Conservation (phyloP, 1,140 invertebrate genomes). For the Papilio polyxenes region DNA sequence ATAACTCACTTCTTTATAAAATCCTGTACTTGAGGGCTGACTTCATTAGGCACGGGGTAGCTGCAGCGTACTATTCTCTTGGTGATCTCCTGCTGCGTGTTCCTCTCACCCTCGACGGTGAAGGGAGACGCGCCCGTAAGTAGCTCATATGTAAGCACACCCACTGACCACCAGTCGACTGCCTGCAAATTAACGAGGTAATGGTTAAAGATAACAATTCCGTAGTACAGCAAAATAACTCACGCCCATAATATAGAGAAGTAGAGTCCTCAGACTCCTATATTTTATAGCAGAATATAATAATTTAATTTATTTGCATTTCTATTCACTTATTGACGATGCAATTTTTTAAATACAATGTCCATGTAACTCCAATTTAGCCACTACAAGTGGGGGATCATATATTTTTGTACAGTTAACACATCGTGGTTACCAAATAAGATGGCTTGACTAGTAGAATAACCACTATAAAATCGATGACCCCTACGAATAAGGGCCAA, state of each 20-base stretch:
- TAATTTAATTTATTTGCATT: too few species aligned
- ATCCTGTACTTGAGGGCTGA: slow-evolving; percentile 83
- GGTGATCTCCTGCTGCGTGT: slow-evolving; percentile 96
- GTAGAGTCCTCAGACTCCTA: too few species aligned
- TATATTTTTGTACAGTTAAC: too few species aligned
- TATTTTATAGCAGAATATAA: too few species aligned
- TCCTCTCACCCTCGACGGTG: slow-evolving; percentile 95
- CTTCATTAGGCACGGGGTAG: slow-evolving; percentile 90
- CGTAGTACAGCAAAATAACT: too few species aligned
- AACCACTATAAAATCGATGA: too few species aligned
- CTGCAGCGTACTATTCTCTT: slow-evolving; percentile 92
- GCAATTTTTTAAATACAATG: neutral
- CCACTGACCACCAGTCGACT: slow-evolving; percentile 99
- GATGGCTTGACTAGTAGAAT: too few species aligned
- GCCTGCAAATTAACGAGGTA: slow-evolving; percentile 83
- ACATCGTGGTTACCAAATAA: too few species aligned
- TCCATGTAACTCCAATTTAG: neutral
- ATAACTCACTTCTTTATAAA: slow-evolving; percentile 81
- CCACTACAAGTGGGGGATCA: too few species aligned
- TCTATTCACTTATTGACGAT: too few species aligned
- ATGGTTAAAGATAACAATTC: neutral
- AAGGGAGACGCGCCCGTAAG: slow-evolving; percentile 99
- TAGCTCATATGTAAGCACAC: slow-evolving; percentile 97
- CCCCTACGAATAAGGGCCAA: too few species aligned
- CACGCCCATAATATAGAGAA: too few species aligned